These are phyloP conservation scores for Tridacna crocea DNA, from an alignment of 2,888 invertebrate species.

Conservation along the genomic window DNA sequence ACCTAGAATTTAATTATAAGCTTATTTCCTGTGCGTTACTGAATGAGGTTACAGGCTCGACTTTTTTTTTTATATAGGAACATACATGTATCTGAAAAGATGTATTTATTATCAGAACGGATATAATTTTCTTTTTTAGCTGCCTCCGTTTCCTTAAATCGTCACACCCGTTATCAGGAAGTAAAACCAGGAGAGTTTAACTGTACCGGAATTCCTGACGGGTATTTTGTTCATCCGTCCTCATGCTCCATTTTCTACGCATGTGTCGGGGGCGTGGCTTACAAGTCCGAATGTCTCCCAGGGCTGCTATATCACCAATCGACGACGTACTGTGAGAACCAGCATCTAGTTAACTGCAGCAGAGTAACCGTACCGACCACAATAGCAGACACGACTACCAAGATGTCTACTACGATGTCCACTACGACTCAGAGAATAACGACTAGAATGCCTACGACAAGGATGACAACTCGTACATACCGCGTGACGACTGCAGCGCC, in stretches of 20 bases:
- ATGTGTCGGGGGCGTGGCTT: constrained; percentile 7
- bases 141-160: not conserved
- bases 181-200: constrained; percentile 14
- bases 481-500: not conserved
- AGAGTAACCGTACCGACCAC: not conserved
- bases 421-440: not conserved
- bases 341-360: constrained; percentile 11
- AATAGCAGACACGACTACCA: not conserved
- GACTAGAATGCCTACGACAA: constrained; percentile 13
- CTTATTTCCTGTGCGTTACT: too few relatives aligned
- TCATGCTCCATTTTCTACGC: constrained; percentile 18
- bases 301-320: constrained; percentile 1
- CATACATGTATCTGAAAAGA: too few relatives aligned
- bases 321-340: not conserved
- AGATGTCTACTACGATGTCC: not conserved
- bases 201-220: constrained; percentile 14
- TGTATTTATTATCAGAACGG: too few relatives aligned
- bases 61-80: too few relatives aligned
- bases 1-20: too few relatives aligned
- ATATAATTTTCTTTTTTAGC: not conserved
- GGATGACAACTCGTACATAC: not conserved
- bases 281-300: constrained; percentile 6
- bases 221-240: constrained; percentile 12
- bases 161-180: constrained; percentile 10
- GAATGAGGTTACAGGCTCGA: too few relatives aligned